Evolutionary conservation across 2,888 invertebrate genomes (phyloP).

Genomic region (Ormyrus rosae): DNA sequence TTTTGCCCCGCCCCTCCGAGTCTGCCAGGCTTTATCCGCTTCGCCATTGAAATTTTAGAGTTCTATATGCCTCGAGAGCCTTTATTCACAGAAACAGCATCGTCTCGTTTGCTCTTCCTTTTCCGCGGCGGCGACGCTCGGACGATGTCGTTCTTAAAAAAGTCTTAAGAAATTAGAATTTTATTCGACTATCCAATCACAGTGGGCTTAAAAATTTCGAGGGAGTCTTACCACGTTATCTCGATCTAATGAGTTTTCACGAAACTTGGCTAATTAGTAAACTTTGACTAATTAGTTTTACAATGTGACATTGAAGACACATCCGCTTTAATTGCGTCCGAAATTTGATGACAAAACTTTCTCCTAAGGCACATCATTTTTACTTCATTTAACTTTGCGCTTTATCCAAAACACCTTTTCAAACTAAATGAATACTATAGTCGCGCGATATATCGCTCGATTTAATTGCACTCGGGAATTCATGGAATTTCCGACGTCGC

Average conservation of each 20-base stretch:
- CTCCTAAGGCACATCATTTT: not conserved
- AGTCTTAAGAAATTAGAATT: too few species aligned
- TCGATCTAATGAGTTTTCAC: not conserved
- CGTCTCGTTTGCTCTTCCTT: not conserved
- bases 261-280: constrained; percentile 2
- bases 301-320: not conserved
- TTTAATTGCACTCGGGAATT: constrained; percentile 15
- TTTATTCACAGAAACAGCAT: constrained; percentile 7
- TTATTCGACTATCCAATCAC: too few species aligned
- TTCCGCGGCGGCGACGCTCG: too few species aligned
- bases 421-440: constrained; percentile 26
- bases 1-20: not conserved
- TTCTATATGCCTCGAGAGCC: not conserved
- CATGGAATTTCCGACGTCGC: constrained; percentile 19
- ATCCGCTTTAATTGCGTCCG: not conserved
- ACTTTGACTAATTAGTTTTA: constrained; percentile 3
- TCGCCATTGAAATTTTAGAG: constrained; percentile 25
- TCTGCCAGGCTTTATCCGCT: not conserved
- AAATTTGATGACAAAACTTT: constrained; percentile 12
- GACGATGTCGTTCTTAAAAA: too few species aligned
- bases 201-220: too few species aligned
- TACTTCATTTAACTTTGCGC: not conserved
- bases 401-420: not conserved
- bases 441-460: not conserved
- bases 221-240: too few species aligned